Base-by-base conservation (phyloP, 2,888 invertebrate genomes). In the Ophion ventricosus region DNA sequence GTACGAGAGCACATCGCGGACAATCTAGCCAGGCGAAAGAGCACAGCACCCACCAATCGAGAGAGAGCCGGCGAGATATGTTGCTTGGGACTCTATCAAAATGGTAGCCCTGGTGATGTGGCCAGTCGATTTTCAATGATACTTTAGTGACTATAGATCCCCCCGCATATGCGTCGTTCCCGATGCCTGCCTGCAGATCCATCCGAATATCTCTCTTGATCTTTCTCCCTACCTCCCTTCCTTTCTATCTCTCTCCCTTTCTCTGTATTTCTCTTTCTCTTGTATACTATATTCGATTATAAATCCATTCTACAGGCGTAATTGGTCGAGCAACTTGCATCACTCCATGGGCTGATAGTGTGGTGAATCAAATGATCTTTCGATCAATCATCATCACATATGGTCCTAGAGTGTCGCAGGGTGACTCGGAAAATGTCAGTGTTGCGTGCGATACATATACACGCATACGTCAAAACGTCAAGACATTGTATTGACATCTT, bases 31-130 rank as follows among this genome's bases (percentile, higher is more conserved):
- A 79, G 59, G 69, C 74, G 56, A 79, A 72, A 59, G 80, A 73
- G 67, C 69, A 80, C n/a, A 76, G 54, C 75, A 75, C 10, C 74
- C 72, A 78, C 66, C 82, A 80, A 83, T 70, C 67, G 66, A 84
- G 80, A 78, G 80, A 78, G 67, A 67, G 69, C 40, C 76, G 61
- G 59, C 66, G 66, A 75, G 82, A 80, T 80, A 63, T 77, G 83
- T 76, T 84, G 80, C 84, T 81, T 85, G 88, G 88, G 89, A 90
- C 89, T 90, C 88, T 86, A 85, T 87, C 89, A 90, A 90, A 90
- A 90, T 90, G 90, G 90, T 88, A 87, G 88, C 87, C 87, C 89
- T 87, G 85, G 86, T 88, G 88, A 88, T 85, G 82, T 83, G 84
- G 83, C 83, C 83, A 84, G 82, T 82, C 84, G 84, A 84, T 84